Base-by-base conservation (phyloP, 2,113 vertebrate species). In the Lophotis ruficrista region DNA sequence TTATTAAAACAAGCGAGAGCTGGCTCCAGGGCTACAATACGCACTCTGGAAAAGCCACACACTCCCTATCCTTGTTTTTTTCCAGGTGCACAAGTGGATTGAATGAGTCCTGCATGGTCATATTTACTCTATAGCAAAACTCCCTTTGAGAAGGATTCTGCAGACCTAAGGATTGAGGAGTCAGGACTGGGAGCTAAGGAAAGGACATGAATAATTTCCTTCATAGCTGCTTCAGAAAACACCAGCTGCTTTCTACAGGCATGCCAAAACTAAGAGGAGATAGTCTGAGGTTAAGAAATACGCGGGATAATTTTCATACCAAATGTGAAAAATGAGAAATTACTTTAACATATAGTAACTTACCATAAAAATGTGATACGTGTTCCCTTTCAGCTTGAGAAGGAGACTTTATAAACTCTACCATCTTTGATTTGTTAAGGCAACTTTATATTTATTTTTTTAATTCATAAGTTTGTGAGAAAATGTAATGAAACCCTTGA, bases 401-500 rank as follows among this genome's bases (percentile, higher is more conserved):
- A 85, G 13, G 68, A 56, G 33, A 64, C 13, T 86, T 95, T 78
- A 87, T 79, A 77, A 91, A 66, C 35, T 51, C 27, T 47, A 21
- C 20, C 12, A 4, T 45, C 58, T 92, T 94, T 91, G 43, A 71
- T 70, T 89, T 90, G 30, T 91, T 68, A 84, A 89, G 60, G 64
- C 54, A 73, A 78, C 65, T 96, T 94, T 89, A 87, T 93, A 68
- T 37, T 62, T 81, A 91, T 90, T 93, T 95, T 97, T 94, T 92
- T 31, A 95, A 95, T 77, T 90, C 56, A 73, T 45, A 62, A 35
- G 12, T 79, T 96, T 89, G 94, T 96, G 87, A 90, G 48, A 58
- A 92, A 97, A 53, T 14, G 18, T 66, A 66, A 84, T 41, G 27
- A 90, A 95, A 75, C 22, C 43, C 43, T 84, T 76, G 61, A 79